Percentiles rank a stretch among this genome's conserved stretches.
Conservation (phyloP, 2,113 vertebrate genomes). For the Microcebus tavaratra region DNA sequence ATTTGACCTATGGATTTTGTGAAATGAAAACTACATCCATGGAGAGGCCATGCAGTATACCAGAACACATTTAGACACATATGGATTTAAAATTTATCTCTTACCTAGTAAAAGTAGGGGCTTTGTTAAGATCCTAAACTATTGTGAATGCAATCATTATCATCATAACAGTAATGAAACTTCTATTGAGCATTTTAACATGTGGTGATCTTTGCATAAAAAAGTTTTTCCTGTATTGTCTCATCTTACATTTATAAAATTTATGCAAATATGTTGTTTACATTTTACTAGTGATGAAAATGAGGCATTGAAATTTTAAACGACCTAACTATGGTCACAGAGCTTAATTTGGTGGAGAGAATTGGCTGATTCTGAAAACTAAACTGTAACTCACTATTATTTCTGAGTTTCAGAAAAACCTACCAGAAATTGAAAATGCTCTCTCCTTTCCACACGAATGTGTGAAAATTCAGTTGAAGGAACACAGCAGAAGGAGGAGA, state of each 20-base stretch:
- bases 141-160: background rate
- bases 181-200: background rate
- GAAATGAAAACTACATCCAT: background rate
- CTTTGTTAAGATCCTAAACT: background rate
- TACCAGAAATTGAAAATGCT: background rate
- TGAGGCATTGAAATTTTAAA: background rate
- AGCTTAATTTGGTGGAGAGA: background rate
- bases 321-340: background rate
- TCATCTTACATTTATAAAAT: background rate
- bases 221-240: background rate
- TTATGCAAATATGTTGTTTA: background rate
- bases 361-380: background rate
- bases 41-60: background rate
- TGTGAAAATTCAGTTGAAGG: background rate
- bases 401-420: background rate
- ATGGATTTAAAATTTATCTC: background rate
- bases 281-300: background rate
- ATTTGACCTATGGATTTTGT: background rate
- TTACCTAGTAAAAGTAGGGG: background rate
- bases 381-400: background rate
- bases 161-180: background rate
- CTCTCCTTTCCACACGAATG: background rate
- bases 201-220: background rate
- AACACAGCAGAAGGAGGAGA: background rate
- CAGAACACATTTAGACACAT: background rate